These are phyloP conservation scores for Germaria angustata DNA, from an alignment of 2,888 invertebrate species.

Conservation along the genomic window DNA sequence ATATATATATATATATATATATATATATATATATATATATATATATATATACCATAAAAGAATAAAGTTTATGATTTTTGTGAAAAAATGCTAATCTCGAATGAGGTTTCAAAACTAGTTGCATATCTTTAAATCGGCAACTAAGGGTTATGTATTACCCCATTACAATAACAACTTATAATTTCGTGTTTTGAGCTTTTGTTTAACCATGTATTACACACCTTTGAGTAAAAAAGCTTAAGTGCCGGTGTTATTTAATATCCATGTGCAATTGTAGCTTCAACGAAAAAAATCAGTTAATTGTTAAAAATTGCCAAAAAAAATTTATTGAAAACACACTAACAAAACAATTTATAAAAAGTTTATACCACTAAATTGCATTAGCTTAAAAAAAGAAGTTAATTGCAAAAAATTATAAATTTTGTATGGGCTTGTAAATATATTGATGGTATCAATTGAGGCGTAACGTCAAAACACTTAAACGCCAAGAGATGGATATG, in stretches of 20 bases:
- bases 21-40: no score
- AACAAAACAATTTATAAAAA: background rate
- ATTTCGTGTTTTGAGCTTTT: background rate
- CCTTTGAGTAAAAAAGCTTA: background rate
- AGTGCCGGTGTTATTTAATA: background rate
- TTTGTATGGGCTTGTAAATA: background rate
- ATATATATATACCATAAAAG: no score
- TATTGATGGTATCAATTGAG: slow-evolving; percentile 51
- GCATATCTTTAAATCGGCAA: no score
- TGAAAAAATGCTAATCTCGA: no score
- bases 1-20: no score
- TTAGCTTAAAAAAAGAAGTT: slow-evolving; percentile 18
- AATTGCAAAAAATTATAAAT: slow-evolving; percentile 17
- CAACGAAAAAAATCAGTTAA: background rate
- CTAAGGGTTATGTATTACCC: no score
- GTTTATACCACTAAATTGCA: background rate
- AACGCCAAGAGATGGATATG: background rate
- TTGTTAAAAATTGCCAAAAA: slow-evolving; percentile 22
- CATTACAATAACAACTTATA: no score
- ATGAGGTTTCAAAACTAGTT: no score
- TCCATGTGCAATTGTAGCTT: background rate
- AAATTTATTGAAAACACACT: no score
- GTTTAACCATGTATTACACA: background rate
- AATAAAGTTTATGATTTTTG: no score
- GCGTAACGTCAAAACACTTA: slow-evolving; percentile 46